These are phyloP conservation scores for Labrus mixtus DNA, from an alignment of 2,113 vertebrate species.

Conservation along the genomic window DNA sequence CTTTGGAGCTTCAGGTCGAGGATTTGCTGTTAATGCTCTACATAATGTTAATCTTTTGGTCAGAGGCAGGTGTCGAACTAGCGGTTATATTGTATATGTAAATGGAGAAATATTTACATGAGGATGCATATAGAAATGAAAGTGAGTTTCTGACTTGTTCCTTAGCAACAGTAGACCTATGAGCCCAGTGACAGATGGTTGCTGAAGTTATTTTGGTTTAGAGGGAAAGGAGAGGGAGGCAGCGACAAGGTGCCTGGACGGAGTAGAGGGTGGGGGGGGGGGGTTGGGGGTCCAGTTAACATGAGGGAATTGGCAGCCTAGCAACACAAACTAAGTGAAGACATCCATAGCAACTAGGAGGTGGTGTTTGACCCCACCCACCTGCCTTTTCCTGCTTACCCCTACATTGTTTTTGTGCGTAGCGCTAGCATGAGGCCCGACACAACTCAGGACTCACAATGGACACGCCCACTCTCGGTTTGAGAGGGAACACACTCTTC, in stretches of 20 bases:
- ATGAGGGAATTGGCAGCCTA: conserved; percentile 84
- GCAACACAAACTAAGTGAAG: conserved; percentile 84
- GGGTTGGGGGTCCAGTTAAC: conserved; percentile 70
- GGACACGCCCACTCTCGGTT: conserved; percentile 5
- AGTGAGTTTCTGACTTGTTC: conserved; percentile 78
- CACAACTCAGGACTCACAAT: background rate
- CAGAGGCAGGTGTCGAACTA: background rate
- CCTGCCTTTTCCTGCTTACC: conserved; percentile 5
- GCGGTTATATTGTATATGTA: conserved; percentile 7
- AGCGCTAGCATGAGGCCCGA: conserved; percentile 6
- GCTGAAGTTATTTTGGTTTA: conserved; percentile 86
- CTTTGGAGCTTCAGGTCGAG: background rate
- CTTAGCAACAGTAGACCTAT: conserved; percentile 85
- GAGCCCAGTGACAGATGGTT: conserved; percentile 85
- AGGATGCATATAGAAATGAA: conserved; percentile 61
- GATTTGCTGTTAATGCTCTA: conserved; percentile 1
- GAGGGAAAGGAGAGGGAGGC: conserved; percentile 67
- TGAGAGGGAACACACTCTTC: conserved; percentile 7
- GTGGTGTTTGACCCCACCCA: conserved; percentile 58
- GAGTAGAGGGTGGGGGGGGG: conserved; percentile 39
- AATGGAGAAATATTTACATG: conserved; percentile 52
- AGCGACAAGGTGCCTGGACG: conserved; percentile 61
- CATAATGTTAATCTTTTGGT: background rate
- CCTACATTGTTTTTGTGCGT: conserved; percentile 9
- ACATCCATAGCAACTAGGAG: conserved; percentile 83